phyloP scores from a whole-genome alignment of 2,888 invertebrate species.

The Cenopis cana region DNA sequence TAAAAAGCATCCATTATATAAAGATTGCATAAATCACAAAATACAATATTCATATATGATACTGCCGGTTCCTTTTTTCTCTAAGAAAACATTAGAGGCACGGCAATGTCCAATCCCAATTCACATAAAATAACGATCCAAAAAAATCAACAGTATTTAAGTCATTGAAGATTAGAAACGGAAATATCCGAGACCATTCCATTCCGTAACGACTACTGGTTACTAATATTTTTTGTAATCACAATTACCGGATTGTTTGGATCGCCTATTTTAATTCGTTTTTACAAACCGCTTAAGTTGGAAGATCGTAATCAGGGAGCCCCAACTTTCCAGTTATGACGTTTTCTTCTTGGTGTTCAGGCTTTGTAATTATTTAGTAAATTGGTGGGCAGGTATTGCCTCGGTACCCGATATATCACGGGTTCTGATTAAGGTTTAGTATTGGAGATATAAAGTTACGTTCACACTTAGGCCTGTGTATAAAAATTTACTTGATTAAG shows the following conservation, averaged over 20 bases:
- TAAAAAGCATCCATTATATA: too few species aligned
- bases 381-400: slow-evolving; percentile 71
- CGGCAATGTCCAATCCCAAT: neutral
- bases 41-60: too few species aligned
- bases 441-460: slow-evolving; percentile 45
- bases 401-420: slow-evolving; percentile 79
- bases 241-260: slow-evolving; percentile 30
- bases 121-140: neutral
- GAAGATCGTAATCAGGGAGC: slow-evolving; percentile 17
- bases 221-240: slow-evolving; percentile 30
- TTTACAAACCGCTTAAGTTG: neutral
- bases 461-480: neutral
- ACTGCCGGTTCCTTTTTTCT: neutral
- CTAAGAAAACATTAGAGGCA: neutral
- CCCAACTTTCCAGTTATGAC: neutral
- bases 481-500: neutral
- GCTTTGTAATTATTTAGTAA: slow-evolving; percentile 79
- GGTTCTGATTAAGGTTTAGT: slow-evolving; percentile 57
- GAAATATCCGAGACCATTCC: slow-evolving; percentile 24
- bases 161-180: slow-evolving; percentile 26
- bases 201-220: slow-evolving; percentile 31
- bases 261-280: slow-evolving; percentile 32
- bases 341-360: slow-evolving; percentile 50
- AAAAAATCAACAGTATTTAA: slow-evolving; percentile 14
- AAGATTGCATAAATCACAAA: too few species aligned